Conservation (phyloP, 1,140 invertebrate genomes). For the Adelges cooleyi region DNA sequence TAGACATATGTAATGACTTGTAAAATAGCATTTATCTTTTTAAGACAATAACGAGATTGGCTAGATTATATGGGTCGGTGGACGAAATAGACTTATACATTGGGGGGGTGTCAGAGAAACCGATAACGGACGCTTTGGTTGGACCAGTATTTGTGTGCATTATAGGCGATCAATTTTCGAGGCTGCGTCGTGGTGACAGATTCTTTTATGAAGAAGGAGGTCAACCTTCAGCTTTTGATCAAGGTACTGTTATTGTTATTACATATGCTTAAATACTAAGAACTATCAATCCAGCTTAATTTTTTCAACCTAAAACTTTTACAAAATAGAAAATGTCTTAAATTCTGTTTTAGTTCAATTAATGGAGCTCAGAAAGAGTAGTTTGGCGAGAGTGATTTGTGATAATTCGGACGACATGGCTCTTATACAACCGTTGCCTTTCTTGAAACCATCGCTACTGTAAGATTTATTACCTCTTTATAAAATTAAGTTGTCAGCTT, state of each 20-base stretch:
- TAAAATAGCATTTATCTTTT: slow-evolving; percentile 29
- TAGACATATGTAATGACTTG: neutral
- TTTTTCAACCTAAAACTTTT: neutral
- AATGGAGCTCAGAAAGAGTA: slow-evolving; percentile 43
- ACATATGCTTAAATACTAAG: neutral
- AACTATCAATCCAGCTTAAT: neutral
- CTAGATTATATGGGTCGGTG: slow-evolving; percentile 41
- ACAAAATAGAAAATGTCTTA: neutral
- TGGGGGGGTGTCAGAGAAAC: slow-evolving; percentile 46
- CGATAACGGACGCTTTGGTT: slow-evolving; percentile 41
- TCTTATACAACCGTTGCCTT: slow-evolving; percentile 44
- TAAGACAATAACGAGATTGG: slow-evolving; percentile 39
- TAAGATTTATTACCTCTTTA: slow-evolving; percentile 34
- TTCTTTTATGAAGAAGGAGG: slow-evolving; percentile 46
- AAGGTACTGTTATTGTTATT: slow-evolving; percentile 35
- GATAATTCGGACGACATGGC: slow-evolving; percentile 46
- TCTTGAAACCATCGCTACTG: slow-evolving; percentile 41
- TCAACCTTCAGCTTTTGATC: slow-evolving; percentile 42
- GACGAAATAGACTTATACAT: slow-evolving; percentile 55
- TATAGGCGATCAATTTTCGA: slow-evolving; percentile 49
- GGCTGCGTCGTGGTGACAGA: slow-evolving; percentile 42
- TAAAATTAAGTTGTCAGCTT: neutral
- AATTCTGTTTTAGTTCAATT: slow-evolving; percentile 41
- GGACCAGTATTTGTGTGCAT: slow-evolving; percentile 52
- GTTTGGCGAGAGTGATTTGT: slow-evolving; percentile 45